A percentile compares a stretch with the other conserved stretches of the same genome.
Evolutionary conservation across 2,888 invertebrate species (phyloP).

Genomic region (Amaurobius ferox): DNA sequence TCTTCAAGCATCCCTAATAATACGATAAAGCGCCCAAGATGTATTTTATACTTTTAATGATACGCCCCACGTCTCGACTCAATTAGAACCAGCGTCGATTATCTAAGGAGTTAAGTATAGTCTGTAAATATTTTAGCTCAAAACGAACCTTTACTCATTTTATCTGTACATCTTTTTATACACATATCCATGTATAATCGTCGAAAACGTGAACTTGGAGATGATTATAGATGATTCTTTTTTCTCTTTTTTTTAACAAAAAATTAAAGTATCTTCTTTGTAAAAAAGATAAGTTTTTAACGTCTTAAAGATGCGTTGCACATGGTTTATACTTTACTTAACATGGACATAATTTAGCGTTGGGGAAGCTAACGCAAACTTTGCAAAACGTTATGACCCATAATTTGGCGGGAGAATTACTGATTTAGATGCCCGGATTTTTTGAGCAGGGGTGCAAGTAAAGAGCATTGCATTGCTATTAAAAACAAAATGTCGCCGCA

Average conservation of each 20-base stretch:
- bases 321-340: conserved; percentile 47
- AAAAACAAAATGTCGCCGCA: conserved; percentile 42
- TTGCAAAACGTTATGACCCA: conserved; percentile 42
- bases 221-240: conserved; percentile 35
- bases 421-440: conserved; percentile 39
- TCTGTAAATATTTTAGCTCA: background rate
- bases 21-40: no score
- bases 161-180: background rate
- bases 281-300: conserved; percentile 22
- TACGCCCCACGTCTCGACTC: no score
- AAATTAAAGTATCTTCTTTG: background rate
- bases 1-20: no score
- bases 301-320: conserved; percentile 35
- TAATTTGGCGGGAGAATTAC: conserved; percentile 48
- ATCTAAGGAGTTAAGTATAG: background rate
- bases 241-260: background rate
- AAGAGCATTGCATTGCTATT: conserved; percentile 44
- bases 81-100: no score
- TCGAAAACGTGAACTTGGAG: conserved; percentile 23
- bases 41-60: no score
- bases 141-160: background rate
- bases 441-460: conserved; percentile 26
- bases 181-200: background rate
- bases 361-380: conserved; percentile 16
- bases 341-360: conserved; percentile 34